These are phyloP conservation scores for Acanthosepion pharaonis DNA, from an alignment of 2,888 invertebrate species.

Conservation along the genomic window DNA sequence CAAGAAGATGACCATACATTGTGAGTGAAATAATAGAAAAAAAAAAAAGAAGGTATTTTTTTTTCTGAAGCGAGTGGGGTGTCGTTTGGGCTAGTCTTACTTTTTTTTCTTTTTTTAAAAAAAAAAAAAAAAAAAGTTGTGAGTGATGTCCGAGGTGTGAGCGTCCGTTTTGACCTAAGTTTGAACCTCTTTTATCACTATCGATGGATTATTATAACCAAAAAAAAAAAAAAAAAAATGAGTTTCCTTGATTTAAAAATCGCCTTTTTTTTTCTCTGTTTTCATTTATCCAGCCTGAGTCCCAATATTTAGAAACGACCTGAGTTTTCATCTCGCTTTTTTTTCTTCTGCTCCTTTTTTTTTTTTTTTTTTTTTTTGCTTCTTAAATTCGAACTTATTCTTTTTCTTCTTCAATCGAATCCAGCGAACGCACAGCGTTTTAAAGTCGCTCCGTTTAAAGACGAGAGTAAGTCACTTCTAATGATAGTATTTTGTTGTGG, in stretches of 20 bases:
- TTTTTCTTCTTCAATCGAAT: too few species aligned
- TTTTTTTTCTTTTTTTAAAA: too few species aligned
- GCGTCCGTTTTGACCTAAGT: too few species aligned
- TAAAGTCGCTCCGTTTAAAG: too few species aligned
- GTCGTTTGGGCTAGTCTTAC: background rate
- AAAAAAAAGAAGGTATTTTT: background rate
- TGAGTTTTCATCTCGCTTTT: background rate
- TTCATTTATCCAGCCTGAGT: background rate
- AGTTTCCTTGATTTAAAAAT: background rate
- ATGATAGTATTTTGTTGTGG: too few species aligned
- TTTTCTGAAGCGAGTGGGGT: background rate
- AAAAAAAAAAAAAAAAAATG: too few species aligned
- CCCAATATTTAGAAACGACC: background rate
- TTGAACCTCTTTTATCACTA: too few species aligned
- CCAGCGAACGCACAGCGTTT: too few species aligned
- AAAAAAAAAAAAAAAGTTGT: too few species aligned
- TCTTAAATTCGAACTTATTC: background rate
- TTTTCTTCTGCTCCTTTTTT: background rate
- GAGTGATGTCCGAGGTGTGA: too few species aligned
- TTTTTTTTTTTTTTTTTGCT: background rate
- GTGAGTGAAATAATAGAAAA: background rate
- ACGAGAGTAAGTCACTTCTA: too few species aligned
- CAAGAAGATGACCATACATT: background rate
- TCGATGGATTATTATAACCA: too few species aligned
- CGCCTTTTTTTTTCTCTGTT: background rate